phyloP scores from a whole-genome alignment of 2,888 invertebrate species.

The Hyposoter didymator region DNA sequence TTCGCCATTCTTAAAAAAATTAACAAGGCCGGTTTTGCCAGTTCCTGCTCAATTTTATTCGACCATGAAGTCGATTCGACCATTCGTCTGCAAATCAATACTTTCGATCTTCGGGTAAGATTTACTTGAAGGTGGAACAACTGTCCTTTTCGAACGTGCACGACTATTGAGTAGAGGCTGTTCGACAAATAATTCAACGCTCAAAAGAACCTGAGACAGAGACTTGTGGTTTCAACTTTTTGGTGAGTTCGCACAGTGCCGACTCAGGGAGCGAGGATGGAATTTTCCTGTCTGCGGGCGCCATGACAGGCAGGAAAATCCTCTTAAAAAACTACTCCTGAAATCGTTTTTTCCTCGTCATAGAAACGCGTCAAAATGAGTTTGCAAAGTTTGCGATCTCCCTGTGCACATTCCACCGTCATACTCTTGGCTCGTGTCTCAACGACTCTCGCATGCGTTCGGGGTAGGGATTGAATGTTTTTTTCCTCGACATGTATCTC shows the following conservation, averaged over 20 bases:
- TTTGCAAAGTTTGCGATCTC: not conserved
- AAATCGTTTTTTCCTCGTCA: not conserved
- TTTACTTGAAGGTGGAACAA: not conserved
- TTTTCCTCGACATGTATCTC: not conserved
- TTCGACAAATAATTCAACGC: not conserved
- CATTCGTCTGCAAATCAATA: too few species aligned
- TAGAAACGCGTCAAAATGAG: not conserved
- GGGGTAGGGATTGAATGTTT: not conserved
- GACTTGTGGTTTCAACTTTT: not conserved
- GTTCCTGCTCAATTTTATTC: not conserved
- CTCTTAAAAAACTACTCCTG: not conserved
- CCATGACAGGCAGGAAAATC: not conserved
- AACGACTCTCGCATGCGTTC: not conserved
- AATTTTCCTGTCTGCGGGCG: not conserved
- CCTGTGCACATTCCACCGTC: not conserved
- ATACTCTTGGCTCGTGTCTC: conserved; percentile 14
- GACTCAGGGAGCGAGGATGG: not conserved
- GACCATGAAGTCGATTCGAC: not conserved
- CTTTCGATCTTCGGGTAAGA: not conserved
- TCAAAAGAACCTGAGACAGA: not conserved
- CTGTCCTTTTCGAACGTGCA: not conserved
- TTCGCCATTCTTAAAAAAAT: not conserved
- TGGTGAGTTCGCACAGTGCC: not conserved
- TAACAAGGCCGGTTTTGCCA: not conserved
- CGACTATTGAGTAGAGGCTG: not conserved